Base-by-base conservation (phyloP, 2,888 invertebrate genomes). In the Caenorhabditis sp. region DNA sequence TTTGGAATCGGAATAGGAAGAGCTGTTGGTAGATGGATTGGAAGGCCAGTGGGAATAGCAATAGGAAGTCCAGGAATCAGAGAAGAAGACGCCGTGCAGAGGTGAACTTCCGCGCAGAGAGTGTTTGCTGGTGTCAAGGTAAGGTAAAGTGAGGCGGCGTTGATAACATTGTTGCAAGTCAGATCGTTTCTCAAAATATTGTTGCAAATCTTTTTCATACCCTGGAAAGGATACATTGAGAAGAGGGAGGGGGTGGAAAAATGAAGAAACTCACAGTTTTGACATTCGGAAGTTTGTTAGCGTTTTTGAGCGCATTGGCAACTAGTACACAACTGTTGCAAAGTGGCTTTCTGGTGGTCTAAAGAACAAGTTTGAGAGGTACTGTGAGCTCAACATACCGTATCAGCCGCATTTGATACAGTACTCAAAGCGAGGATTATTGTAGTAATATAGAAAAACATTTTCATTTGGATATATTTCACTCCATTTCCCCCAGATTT, bases 281-380 rank as follows among this genome's bases (percentile, higher is more conserved):
- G 66, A 66, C 63, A 59, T 20, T 57, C 25, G 63, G 60, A 56
- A 26, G 31, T 38, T 68, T 64, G 61, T 67, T 67, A 17, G 59
- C 64, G 53, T 20, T 64, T 21, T 72, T 72, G 1, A 64, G 43
- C 3, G 67, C 54, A 21, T 58, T 65, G 17, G 63, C 67, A 5
- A 49, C 61, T 7, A 59, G 10, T 20, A 65, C 53, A 26, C 72
- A 72, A 26, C 64, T 64, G 25, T 52, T 38, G 21, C 72, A 72
- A 20, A 72, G 43, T 52, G 58, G 72, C 14, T 72, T 67, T 52
- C 25, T 26, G n/a, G 63, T 66, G n/a, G 66, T 70, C 70, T 70
- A 54, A 21, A 64, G 21, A 12, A 3, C 14, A 8, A n/a, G 4
- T 20, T 50, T 53, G 2, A 10, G 53, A 53, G 12, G 4, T 53